These are phyloP conservation scores for Aphis craccivora DNA, from an alignment of 1,140 invertebrate species.

Conservation along the genomic window DNA sequence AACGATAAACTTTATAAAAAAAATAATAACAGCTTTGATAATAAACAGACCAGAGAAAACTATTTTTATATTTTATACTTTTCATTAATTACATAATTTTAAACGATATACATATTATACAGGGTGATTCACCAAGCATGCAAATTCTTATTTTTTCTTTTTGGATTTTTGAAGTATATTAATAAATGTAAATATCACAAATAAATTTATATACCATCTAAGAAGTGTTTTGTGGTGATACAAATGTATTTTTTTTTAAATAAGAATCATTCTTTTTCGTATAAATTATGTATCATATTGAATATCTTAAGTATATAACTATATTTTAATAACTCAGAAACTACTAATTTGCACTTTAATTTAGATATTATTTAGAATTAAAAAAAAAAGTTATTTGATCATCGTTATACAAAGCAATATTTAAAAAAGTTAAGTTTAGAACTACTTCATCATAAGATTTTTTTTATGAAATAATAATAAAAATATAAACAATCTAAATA, in stretches of 20 bases:
- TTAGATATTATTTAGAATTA: too few relatives aligned
- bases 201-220: neutral
- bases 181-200: neutral
- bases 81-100: constrained; percentile 6
- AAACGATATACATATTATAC: neutral
- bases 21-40: constrained; percentile 1
- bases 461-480: too few relatives aligned
- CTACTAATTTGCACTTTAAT: neutral
- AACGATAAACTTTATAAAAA: neutral
- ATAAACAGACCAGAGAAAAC: neutral
- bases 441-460: too few relatives aligned
- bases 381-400: neutral
- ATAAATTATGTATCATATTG: neutral
- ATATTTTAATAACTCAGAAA: too few relatives aligned
- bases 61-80: constrained; percentile 4
- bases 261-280: neutral
- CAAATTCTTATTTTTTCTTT: neutral
- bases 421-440: too few relatives aligned
- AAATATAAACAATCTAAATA: too few relatives aligned
- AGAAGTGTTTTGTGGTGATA: neutral
- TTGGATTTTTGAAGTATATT: neutral
- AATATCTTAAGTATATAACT: too few relatives aligned
- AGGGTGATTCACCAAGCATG: neutral
- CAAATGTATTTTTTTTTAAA: neutral
- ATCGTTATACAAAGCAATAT: too few relatives aligned